These are phyloP conservation scores for Acrobasis repandana DNA, from an alignment of 2,888 invertebrate species.

Conservation along the genomic window DNA sequence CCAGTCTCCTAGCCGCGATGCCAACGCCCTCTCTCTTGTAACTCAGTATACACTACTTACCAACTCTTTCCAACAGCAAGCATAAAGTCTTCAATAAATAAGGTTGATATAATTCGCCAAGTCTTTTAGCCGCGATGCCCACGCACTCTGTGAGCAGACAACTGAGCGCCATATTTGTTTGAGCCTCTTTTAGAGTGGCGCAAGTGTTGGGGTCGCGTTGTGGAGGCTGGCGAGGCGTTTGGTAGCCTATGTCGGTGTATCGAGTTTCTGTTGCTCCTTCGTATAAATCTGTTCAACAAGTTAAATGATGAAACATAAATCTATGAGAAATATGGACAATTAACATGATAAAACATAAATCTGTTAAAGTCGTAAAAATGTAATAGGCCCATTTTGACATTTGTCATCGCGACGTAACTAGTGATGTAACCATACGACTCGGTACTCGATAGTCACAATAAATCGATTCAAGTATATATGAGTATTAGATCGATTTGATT, in stretches of 20 bases:
- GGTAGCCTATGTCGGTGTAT: conserved; percentile 68
- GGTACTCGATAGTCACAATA: too few species aligned
- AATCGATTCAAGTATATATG: too few species aligned
- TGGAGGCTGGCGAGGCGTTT: conserved; percentile 33
- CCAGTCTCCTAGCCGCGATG: too few species aligned
- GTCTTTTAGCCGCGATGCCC: conserved; percentile 82
- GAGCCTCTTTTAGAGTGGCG: conserved; percentile 68
- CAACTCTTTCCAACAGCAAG: conserved; percentile 87
- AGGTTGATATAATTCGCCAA: conserved; percentile 79
- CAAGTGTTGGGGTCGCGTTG: conserved; percentile 38
- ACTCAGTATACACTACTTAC: conserved; percentile 59
- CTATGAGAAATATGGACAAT: background rate
- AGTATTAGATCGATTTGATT: too few species aligned
- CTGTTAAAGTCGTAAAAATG: too few species aligned
- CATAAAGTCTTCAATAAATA: conserved; percentile 87
- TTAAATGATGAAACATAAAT: background rate
- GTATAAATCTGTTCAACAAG: conserved; percentile 54
- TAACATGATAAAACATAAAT: too few species aligned
- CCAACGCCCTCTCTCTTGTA: too few species aligned
- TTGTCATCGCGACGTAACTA: too few species aligned
- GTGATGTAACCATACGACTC: too few species aligned
- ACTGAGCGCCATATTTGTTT: conserved; percentile 85
- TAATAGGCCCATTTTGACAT: too few species aligned
- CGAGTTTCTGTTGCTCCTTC: conserved; percentile 68
- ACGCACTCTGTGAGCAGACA: conserved; percentile 88